These are phyloP conservation scores for Lagenorhynchus albirostris DNA, from an alignment of 2,113 vertebrate species.

Conservation along the genomic window DNA sequence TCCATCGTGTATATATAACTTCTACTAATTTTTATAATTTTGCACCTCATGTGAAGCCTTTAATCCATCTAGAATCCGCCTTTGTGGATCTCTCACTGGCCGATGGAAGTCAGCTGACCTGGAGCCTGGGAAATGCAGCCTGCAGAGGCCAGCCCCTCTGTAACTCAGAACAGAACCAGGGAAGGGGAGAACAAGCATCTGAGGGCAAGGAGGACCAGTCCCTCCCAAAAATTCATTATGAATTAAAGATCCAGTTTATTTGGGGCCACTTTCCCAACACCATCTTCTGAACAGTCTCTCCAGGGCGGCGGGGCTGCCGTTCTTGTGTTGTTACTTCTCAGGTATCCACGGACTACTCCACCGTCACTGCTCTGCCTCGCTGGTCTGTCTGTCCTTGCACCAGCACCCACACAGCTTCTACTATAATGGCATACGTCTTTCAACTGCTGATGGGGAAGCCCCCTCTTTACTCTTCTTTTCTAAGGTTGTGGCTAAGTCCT, in stretches of 20 bases:
- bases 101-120: not conserved
- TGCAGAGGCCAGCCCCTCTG: not conserved
- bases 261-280: not conserved
- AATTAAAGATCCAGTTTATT: not conserved
- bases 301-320: not conserved
- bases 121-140: not conserved
- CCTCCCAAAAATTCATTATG: not conserved
- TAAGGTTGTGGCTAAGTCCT: not conserved
- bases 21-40: not conserved
- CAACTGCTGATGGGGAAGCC: not conserved
- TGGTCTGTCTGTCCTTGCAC: not conserved
- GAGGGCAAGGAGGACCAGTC: not conserved
- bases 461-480: not conserved
- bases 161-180: not conserved
- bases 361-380: not conserved
- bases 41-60: not conserved
- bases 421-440: rapidly evolving
- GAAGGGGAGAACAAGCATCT: too few relatives aligned
- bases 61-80: not conserved
- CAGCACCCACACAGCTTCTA: not conserved
- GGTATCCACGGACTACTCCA: rapidly evolving
- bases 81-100: not conserved
- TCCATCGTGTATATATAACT: not conserved
- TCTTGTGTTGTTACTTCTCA: not conserved
- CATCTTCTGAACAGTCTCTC: not conserved